Evolutionary conservation across 1,140 invertebrate genomes (phyloP), one percentile per base, ranked within the genome.

Genomic region (Drosophila sp.): DNA sequence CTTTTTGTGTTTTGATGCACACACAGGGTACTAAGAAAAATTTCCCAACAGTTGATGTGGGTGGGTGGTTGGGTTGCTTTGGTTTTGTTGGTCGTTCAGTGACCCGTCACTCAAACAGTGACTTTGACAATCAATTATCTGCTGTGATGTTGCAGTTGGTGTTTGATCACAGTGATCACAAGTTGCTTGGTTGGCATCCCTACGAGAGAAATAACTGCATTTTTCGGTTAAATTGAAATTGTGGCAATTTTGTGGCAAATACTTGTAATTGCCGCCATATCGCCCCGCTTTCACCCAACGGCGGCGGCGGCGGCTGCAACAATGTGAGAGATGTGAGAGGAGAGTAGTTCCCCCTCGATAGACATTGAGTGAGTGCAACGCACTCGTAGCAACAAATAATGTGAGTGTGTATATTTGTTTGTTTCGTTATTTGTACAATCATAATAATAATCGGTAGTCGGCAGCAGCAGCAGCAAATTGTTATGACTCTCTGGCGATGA

Each of bases 231-330:
- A 66, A 80, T 67, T 55, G 29, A 85, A 85, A 80, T 83, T 72
- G 65, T 79, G 69, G 67, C 44, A 50, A 50, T 50, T 68, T 73
- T 66, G 38, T 56, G 58, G 67, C 27, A 63, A 60, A 75, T 62
- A 58, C 57, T 33, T 72, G 67, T 85, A 86, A 86, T 82, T 86
- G 75, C 66, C 58, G 50, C 30, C 47, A 66, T 80, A 73, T 71
- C 62, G 79, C 79, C 72, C 40, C 60, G 82, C 83, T 87, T 85
- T 85, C 83, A 68, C 83, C 69, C 75, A 60, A 56, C 66, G 50
- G 32, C 35, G 30, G 70, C 25, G 29, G 47, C 60, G 60, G 40
- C 54, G n/a, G n/a, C n/a, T 30, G n/a, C 23, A 50, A 50, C n/a
- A 29, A 32, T 40, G 47, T 55, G 29, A 27, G 33, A 32, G 23